phyloP scores from a whole-genome alignment of 1,140 invertebrate genomes.

The Megalopta genalis region DNA sequence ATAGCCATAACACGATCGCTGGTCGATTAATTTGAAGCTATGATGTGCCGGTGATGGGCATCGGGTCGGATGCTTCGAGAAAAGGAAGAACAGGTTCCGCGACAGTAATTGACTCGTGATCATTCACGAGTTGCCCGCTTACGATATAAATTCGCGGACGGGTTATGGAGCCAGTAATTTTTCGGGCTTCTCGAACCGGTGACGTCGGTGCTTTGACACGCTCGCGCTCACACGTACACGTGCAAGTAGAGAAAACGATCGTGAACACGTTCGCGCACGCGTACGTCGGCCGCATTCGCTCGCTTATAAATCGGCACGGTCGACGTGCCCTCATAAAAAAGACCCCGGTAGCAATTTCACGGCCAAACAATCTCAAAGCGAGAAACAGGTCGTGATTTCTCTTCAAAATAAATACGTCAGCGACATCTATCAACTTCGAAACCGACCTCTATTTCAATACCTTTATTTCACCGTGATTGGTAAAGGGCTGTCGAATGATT shows the following conservation, averaged over 20 bases:
- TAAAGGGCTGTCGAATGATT: neutral
- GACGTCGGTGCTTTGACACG: constrained; percentile 22
- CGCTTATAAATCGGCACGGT: constrained; percentile 53
- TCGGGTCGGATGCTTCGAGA: too few relatives aligned
- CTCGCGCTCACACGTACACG: neutral
- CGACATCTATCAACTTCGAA: constrained; percentile 42
- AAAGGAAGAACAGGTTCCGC: constrained; percentile 11
- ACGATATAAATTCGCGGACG: constrained; percentile 3
- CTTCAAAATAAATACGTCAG: constrained; percentile 51
- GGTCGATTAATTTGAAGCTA: constrained; percentile 10
- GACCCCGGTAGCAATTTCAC: constrained; percentile 55
- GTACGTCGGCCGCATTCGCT: neutral
- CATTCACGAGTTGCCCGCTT: constrained; percentile 8
- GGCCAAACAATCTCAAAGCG: constrained; percentile 35
- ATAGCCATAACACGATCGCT: neutral
- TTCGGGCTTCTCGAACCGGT: constrained; percentile 9
- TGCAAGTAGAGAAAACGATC: too few relatives aligned
- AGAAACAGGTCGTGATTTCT: constrained; percentile 36
- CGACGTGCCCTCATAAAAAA: constrained; percentile 54
- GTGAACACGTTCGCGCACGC: neutral
- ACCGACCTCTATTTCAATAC: constrained; percentile 25
- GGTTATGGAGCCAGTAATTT: neutral
- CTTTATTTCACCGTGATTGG: too few relatives aligned
- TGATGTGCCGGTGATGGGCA: constrained; percentile 15
- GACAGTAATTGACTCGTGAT: constrained; percentile 14